Percentiles rank a stretch among this genome's conserved stretches.
Conservation (phyloP, 2,797 vertebrate species). For the Pangasius mekongensis region DNA sequence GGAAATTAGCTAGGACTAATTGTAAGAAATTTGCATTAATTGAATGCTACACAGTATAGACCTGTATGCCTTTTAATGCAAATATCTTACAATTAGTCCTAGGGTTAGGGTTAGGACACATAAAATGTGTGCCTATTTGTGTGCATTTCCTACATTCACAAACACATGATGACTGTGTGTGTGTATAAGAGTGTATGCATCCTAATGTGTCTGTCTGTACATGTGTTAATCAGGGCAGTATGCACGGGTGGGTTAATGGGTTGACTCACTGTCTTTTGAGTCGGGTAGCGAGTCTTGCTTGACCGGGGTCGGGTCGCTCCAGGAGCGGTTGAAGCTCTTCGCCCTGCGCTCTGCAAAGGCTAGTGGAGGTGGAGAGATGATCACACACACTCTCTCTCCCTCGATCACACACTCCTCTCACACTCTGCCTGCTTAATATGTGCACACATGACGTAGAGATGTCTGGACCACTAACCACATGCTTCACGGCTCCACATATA, state of each 20-base stretch:
- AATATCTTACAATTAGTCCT: neutral
- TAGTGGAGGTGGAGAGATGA: conserved; percentile 77
- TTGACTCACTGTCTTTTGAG: conserved; percentile 94
- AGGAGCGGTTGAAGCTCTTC: conserved; percentile 99
- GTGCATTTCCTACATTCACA: neutral
- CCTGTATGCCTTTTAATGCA: neutral
- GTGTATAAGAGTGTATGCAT: neutral
- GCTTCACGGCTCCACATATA: conserved; percentile 21
- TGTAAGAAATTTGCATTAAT: neutral
- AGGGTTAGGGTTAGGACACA: neutral
- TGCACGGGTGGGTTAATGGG: conserved; percentile 40
- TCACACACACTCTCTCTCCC: conserved; percentile 65
- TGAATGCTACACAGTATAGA: too few species aligned
- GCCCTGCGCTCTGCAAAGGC: conserved; percentile 96
- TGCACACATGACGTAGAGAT: conserved; percentile 34
- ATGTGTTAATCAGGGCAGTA: conserved; percentile 22
- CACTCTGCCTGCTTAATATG: conserved; percentile 26
- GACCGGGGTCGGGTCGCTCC: conserved; percentile 98
- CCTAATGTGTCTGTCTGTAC: neutral
- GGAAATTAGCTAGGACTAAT: neutral
- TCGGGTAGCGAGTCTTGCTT: conserved; percentile 92
- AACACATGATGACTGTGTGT: neutral
- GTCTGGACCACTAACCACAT: conserved; percentile 34
- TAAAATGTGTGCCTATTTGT: neutral
- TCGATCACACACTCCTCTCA: conserved; percentile 25